phyloP scores from a whole-genome alignment of 2,888 invertebrate genomes.

The Monopis laevigella region DNA sequence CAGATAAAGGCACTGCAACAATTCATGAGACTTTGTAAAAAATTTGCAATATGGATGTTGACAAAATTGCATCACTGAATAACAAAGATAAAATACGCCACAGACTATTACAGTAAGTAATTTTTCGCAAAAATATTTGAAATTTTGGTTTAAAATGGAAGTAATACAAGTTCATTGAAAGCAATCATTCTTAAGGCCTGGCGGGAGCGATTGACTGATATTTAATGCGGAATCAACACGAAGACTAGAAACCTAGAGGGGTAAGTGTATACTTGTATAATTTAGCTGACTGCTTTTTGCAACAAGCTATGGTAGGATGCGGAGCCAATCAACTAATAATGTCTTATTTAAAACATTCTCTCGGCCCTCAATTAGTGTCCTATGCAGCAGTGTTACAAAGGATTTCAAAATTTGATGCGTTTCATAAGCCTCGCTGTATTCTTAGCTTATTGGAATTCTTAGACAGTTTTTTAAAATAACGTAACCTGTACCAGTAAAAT shows the following conservation, averaged over 20 bases:
- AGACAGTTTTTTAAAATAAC: slow-evolving; percentile 72
- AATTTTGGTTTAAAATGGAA: no score
- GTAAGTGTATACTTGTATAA: slow-evolving; percentile 94
- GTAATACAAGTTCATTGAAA: slow-evolving; percentile 83
- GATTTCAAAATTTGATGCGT: slow-evolving; percentile 88
- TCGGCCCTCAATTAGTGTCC: slow-evolving; percentile 90
- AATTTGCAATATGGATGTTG: no score
- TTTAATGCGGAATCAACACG: slow-evolving; percentile 96
- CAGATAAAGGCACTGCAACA: no score
- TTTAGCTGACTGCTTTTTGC: slow-evolving; percentile 90
- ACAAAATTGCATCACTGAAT: no score
- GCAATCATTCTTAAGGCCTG: slow-evolving; percentile 86
- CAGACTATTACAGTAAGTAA: no score
- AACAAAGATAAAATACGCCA: no score
- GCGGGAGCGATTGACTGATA: slow-evolving; percentile 95
- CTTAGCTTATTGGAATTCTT: slow-evolving; percentile 86
- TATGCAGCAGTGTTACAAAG: slow-evolving; percentile 89
- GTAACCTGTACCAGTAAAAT: slow-evolving; percentile 82
- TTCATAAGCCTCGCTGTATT: slow-evolving; percentile 88
- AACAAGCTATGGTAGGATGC: slow-evolving; percentile 93
- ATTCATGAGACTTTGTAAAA: no score
- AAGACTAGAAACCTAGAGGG: slow-evolving; percentile 91
- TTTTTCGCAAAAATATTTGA: no score
- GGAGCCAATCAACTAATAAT: slow-evolving; percentile 91
- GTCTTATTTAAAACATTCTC: slow-evolving; percentile 91